Percentiles rank a stretch among this genome's conserved stretches.
These are phyloP conservation scores for Caenorhabditis doughertyi DNA, from an alignment of 2,888 invertebrate genomes.

Conservation along the genomic window DNA sequence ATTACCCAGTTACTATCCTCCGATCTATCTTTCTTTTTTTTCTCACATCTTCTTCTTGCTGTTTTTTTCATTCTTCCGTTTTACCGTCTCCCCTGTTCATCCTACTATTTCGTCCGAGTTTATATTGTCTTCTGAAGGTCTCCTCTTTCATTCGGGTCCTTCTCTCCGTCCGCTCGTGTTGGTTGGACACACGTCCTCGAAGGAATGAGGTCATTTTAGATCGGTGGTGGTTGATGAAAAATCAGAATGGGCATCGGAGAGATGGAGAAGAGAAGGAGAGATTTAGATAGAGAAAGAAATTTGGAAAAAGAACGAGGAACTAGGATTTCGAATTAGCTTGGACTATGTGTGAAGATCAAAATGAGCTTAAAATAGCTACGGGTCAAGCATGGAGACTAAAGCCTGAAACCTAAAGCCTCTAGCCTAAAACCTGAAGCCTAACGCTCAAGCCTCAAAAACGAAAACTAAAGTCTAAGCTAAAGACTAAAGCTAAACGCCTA, in stretches of 20 bases:
- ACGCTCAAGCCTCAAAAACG: too few species aligned
- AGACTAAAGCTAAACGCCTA: too few species aligned
- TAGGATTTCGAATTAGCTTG: too few species aligned
- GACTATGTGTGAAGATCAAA: too few species aligned
- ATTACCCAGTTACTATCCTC: constrained; percentile 14
- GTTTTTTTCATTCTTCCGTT: constrained; percentile 16
- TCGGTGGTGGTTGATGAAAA: constrained; percentile 9
- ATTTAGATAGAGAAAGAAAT: too few species aligned
- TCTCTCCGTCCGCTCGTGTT: constrained; percentile 1
- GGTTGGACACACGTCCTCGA: constrained; percentile 19
- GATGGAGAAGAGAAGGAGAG: constrained; percentile 7
- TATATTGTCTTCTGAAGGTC: constrained; percentile 30
- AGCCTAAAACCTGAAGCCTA: too few species aligned
- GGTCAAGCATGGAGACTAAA: too few species aligned
- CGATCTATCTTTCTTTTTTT: not conserved
- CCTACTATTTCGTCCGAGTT: constrained; percentile 1
- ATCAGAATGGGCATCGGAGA: constrained; percentile 1
- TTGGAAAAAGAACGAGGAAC: too few species aligned
- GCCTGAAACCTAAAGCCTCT: too few species aligned
- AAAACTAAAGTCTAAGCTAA: too few species aligned
- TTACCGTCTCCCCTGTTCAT: constrained; percentile 9
- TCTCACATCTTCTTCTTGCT: not conserved
- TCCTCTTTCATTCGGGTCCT: constrained; percentile 20
- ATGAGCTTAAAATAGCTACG: too few species aligned
- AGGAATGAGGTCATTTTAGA: constrained; percentile 56